Percentiles rank a stretch among this genome's conserved stretches.
phyloP scores from a whole-genome alignment of 53 echinoderm and acorn worm genomes.

The Crossaster papposus region DNA sequence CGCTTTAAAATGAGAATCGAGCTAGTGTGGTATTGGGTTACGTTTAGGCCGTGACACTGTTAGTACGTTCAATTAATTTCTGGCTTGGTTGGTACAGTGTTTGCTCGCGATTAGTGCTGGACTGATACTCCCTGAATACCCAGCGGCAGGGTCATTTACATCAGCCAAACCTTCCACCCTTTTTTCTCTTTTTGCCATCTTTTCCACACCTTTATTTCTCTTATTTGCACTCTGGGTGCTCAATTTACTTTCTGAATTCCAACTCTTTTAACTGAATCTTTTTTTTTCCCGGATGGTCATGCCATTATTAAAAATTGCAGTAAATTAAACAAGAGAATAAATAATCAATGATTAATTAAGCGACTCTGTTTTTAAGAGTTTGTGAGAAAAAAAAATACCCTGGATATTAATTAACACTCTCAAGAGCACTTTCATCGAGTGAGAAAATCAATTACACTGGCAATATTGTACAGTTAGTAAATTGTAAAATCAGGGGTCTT shows the following conservation, averaged over 20 bases:
- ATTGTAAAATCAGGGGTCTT: background rate
- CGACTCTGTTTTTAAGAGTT: background rate
- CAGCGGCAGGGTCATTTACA: conserved; percentile 31
- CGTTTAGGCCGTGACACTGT: conserved; percentile 25
- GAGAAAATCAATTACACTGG: background rate
- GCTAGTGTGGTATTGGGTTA: conserved; percentile 12
- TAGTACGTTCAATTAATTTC: conserved; percentile 68
- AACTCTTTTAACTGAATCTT: background rate
- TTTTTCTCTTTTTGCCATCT: background rate
- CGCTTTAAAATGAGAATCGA: conserved; percentile 3
- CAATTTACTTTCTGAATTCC: conserved; percentile 10
- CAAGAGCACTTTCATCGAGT: background rate
- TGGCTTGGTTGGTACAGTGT: conserved; percentile 8
- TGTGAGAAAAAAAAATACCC: background rate
- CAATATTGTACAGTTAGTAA: background rate
- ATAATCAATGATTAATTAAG: background rate
- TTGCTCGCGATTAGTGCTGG: conserved; percentile 37
- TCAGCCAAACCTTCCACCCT: background rate
- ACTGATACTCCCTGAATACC: conserved; percentile 35
- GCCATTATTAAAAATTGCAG: background rate
- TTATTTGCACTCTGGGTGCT: background rate
- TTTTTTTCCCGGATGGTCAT: background rate
- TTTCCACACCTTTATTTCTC: background rate
- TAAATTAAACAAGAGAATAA: background rate
- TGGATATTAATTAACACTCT: background rate